Percentiles rank a stretch among this genome's conserved stretches.
phyloP scores from a whole-genome alignment of 2,888 invertebrate genomes.

The Atethmia centrago region DNA sequence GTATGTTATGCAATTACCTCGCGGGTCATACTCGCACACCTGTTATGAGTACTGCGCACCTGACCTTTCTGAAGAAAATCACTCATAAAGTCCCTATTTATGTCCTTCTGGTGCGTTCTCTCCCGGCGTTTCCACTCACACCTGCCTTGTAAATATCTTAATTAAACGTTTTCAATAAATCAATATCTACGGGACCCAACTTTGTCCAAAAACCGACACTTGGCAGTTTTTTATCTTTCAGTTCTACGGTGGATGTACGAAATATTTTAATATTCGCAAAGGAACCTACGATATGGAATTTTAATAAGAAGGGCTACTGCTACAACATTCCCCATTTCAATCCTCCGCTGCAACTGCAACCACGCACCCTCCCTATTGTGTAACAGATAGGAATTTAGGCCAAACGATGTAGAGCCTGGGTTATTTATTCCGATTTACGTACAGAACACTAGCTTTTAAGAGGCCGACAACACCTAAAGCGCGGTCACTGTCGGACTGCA shows the following conservation, averaged over 20 bases:
- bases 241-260: constrained; percentile 37
- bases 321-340: not conserved
- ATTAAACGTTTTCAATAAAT: constrained; percentile 1
- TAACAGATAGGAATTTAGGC: constrained; percentile 74
- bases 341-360: constrained; percentile 40
- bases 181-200: constrained; percentile 28
- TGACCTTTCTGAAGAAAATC: no score
- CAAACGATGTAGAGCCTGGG: constrained; percentile 66
- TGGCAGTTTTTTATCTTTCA: constrained; percentile 45
- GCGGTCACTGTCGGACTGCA: no score
- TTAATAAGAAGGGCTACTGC: constrained; percentile 64
- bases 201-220: constrained; percentile 15
- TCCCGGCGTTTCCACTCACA: no score
- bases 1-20: no score
- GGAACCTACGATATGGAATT: constrained; percentile 63
- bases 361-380: constrained; percentile 45
- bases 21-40: no score
- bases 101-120: no score
- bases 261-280: constrained; percentile 67
- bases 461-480: no score
- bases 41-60: no score
- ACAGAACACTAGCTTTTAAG: constrained; percentile 49
- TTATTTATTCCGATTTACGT: constrained; percentile 75
- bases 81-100: no score
- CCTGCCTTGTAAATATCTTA: no score